Percentiles rank a stretch among this genome's conserved stretches.
phyloP scores from a whole-genome alignment of 64 coral and sea anemone genomes.

The Montipora capricornis region DNA sequence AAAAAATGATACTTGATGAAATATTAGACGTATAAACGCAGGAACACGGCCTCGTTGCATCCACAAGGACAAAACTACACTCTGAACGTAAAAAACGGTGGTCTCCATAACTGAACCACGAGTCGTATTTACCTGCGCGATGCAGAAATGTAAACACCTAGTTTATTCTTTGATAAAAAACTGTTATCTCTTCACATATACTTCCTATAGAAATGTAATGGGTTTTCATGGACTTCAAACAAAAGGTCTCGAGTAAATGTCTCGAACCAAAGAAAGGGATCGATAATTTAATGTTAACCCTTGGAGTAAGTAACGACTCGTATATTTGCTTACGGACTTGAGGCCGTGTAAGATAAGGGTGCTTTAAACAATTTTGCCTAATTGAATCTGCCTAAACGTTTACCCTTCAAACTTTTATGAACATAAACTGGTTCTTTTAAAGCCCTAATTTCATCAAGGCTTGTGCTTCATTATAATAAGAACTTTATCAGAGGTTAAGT shows the following conservation, averaged over 20 bases:
- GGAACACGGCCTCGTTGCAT: not conserved
- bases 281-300: conserved; percentile 47
- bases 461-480: not conserved
- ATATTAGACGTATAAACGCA: not conserved
- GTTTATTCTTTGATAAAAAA: conserved; percentile 54
- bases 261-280: conserved; percentile 28
- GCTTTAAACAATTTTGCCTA: conserved; percentile 38
- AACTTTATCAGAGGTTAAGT: conserved; percentile 64
- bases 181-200: conserved; percentile 64
- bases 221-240: conserved; percentile 58
- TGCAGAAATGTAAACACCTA: conserved; percentile 53
- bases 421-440: not conserved
- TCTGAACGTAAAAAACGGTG: not conserved
- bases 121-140: conserved; percentile 23
- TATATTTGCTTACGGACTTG: conserved; percentile 71
- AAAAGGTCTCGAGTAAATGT: conserved; percentile 64
- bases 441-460: conserved; percentile 56
- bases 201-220: conserved; percentile 77
- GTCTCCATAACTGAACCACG: not conserved
- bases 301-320: conserved; percentile 20
- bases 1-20: not conserved
- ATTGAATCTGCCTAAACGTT: conserved; percentile 59
- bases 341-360: not conserved
- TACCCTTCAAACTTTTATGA: conserved; percentile 18
- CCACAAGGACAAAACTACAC: not conserved